phyloP scores from a whole-genome alignment of 2,113 vertebrate species.

The Oreotragus oreotragus region DNA sequence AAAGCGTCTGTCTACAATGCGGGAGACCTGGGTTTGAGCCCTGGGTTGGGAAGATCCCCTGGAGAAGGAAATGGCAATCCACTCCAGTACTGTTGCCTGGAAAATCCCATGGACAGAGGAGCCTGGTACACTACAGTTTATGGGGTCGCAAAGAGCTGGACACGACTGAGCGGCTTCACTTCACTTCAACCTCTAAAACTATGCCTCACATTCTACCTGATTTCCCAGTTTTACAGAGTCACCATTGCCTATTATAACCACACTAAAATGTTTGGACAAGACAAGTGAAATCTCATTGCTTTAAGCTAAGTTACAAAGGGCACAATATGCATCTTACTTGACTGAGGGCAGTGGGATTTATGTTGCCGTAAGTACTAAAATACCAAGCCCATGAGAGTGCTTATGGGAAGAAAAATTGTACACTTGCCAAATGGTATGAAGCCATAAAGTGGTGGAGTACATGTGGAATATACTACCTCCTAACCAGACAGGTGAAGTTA shows the following conservation, averaged over 20 bases:
- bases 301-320: background rate
- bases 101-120: too few species aligned
- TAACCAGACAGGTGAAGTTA: background rate
- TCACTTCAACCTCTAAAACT: background rate
- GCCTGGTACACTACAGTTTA: too few species aligned
- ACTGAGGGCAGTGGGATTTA: background rate
- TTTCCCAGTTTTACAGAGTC: background rate
- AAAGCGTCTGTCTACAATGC: too few species aligned
- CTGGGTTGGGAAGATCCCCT: too few species aligned
- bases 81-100: too few species aligned
- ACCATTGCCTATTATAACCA: background rate
- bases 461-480: background rate
- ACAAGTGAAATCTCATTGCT: background rate
- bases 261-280: background rate
- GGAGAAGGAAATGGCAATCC: too few species aligned
- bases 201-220: background rate
- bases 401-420: background rate
- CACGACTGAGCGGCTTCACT: too few species aligned
- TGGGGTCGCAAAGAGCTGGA: too few species aligned
- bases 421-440: background rate
- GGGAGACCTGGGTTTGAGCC: too few species aligned
- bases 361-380: background rate
- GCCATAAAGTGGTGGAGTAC: background rate
- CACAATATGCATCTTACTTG: background rate
- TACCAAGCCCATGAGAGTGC: background rate